Percentiles rank a stretch among this genome's conserved stretches.
Evolutionary conservation across 2,888 invertebrate genomes (phyloP).

Genomic region (Eilema caniola): DNA sequence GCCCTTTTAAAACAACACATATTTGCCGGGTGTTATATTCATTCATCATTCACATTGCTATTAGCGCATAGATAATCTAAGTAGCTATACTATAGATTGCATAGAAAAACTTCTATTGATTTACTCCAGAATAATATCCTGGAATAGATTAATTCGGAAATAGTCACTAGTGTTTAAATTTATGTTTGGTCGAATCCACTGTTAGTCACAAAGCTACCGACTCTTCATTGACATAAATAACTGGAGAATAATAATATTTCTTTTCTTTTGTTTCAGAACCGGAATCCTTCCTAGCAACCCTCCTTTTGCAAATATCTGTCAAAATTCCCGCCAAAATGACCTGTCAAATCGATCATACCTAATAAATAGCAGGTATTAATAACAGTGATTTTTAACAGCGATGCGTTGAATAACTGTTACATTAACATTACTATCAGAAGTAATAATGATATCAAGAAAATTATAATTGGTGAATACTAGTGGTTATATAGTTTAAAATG

Average conservation of each 20-base stretch:
- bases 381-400: background rate
- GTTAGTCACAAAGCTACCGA: too few species aligned
- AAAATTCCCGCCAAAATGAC: conserved; percentile 47
- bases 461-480: conserved; percentile 32
- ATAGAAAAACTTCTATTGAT: too few species aligned
- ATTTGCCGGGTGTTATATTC: too few species aligned
- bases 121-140: too few species aligned
- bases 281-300: conserved; percentile 32
- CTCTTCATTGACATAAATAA: too few species aligned
- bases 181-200: too few species aligned
- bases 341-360: conserved; percentile 43
- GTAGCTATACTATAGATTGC: too few species aligned
- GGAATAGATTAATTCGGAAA: too few species aligned
- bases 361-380: conserved; percentile 35
- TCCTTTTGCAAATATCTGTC: conserved; percentile 32
- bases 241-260: background rate
- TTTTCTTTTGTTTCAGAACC: conserved; percentile 46
- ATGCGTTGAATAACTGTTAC: conserved; percentile 13
- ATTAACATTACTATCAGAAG: background rate
- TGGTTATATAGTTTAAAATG: conserved; percentile 81
- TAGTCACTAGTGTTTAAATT: too few species aligned
- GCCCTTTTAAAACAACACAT: too few species aligned
- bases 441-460: conserved; percentile 42
- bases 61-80: too few species aligned
- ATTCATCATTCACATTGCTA: too few species aligned